Base-by-base conservation (phyloP, 2,113 vertebrate genomes). In the Nematolebias whitei region DNA sequence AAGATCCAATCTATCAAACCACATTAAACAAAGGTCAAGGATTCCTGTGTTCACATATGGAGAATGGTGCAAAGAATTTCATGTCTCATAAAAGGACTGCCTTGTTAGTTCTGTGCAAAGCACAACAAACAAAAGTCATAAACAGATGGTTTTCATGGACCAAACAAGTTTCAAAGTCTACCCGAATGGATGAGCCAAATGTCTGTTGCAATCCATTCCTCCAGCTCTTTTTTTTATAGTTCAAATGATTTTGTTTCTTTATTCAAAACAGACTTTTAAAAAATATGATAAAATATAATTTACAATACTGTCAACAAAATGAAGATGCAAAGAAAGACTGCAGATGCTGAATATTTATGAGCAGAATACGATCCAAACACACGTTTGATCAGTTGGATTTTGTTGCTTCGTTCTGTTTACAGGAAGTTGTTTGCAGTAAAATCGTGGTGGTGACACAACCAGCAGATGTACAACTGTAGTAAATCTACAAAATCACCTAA, bases 141-240 rank as follows among this genome's bases (percentile, higher is more conserved):
- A 40, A 78, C 82, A 80, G 54, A 80, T 6, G 43, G 60, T 45
- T 78, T 76, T 40, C 56, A 44, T 51, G 23, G 62, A 39, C 56
- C 73, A 82, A 72, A 87, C 76, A 75, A 69, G 29, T 44, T 84
- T 79, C 49, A 45, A 64, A 71, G 68, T 65, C 45, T 76, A 39
- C 23, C 15, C 4, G 5, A 47, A 44, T 26, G 43, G 24, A 78
- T 23, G 57, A 44, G 58, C 39, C 35, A 32, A 59, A 71, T 5
- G 32, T 20, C 56, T 48, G n/a, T 23, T 61, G 54, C 48, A 56
- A 12, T 22, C 26, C 32, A 51, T n/a, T 15, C 39, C n/a, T 52
- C 50, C 68, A 68, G 77, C 58, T 35, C 10, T 76, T 32, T 18
- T 15, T 35, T n/a, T 7, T 2, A 13, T 45, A 22, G 49, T 73